Evolutionary conservation across 2,113 vertebrate genomes (phyloP).

Genomic region (Anser cygnoides): DNA sequence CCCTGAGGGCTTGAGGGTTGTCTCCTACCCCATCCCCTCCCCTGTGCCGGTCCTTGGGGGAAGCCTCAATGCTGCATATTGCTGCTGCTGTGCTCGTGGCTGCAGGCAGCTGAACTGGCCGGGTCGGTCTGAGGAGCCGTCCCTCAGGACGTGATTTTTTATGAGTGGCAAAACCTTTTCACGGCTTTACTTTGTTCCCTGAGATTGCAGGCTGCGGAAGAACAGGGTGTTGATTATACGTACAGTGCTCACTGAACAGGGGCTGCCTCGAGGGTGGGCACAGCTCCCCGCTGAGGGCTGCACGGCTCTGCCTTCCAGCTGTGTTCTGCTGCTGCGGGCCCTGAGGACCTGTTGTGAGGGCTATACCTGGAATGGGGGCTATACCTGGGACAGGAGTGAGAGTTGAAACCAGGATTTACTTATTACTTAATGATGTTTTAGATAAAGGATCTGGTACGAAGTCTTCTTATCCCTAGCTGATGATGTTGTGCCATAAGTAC

Average conservation of each 20-base stretch:
- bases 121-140: not conserved
- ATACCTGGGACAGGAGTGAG: no score
- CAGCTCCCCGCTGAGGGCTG: not conserved
- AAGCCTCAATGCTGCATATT: accelerated
- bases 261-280: not conserved
- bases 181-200: slow-evolving; percentile 24
- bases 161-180: not conserved
- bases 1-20: not conserved
- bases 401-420: not conserved
- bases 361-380: not conserved
- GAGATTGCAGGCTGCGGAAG: not conserved
- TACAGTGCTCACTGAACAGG: not conserved
- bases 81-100: not conserved
- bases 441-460: not conserved
- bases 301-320: accelerated
- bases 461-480: not conserved
- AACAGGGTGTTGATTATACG: not conserved
- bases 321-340: accelerated
- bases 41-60: not conserved
- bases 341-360: not conserved
- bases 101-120: not conserved
- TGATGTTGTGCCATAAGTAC: not conserved
- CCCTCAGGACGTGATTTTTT: not conserved
- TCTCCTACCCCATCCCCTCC: accelerated
- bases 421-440: not conserved